These are phyloP conservation scores for Cinclus mexicanus DNA, from an alignment of 2,113 vertebrate genomes.

Conservation along the genomic window DNA sequence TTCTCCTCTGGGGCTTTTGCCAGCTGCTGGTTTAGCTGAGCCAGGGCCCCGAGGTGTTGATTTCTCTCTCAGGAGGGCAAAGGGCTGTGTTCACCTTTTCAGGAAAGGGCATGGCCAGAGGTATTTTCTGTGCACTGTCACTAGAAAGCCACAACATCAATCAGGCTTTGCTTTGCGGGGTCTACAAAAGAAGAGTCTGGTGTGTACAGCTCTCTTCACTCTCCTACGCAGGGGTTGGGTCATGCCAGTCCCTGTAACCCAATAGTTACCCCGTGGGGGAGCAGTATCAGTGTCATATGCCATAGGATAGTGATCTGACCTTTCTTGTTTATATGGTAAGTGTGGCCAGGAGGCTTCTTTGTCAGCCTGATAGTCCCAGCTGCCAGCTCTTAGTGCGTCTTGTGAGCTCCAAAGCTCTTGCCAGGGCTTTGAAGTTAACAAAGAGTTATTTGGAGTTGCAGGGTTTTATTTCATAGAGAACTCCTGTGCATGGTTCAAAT, in stretches of 20 bases:
- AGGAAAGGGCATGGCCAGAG: neutral
- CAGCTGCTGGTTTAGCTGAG: neutral
- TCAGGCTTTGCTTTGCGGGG: conserved; percentile 13
- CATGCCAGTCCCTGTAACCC: conserved; percentile 19
- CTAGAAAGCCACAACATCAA: conserved; percentile 33
- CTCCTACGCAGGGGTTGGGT: neutral
- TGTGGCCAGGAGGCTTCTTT: conserved; percentile 47
- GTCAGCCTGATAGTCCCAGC: conserved; percentile 17
- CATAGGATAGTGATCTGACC: conserved; percentile 36
- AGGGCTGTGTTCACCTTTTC: conserved; percentile 10
- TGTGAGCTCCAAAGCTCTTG: conserved; percentile 20
- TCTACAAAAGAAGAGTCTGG: neutral
- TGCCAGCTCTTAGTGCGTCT: neutral
- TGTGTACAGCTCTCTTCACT: neutral
- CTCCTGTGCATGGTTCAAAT: neutral
- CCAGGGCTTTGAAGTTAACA: conserved; percentile 55
- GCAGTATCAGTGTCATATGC: conserved; percentile 16
- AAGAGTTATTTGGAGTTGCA: conserved; percentile 20
- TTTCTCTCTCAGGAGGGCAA: neutral
- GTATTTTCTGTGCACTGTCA: neutral
- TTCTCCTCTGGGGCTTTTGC: neutral
- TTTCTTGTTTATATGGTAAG: conserved; percentile 29
- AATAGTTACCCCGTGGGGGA: conserved; percentile 25
- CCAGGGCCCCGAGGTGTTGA: neutral
- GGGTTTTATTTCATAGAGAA: conserved; percentile 6